These are phyloP conservation scores for Platorchestia sp. DNA, from an alignment of 1,140 invertebrate genomes.

Conservation along the genomic window DNA sequence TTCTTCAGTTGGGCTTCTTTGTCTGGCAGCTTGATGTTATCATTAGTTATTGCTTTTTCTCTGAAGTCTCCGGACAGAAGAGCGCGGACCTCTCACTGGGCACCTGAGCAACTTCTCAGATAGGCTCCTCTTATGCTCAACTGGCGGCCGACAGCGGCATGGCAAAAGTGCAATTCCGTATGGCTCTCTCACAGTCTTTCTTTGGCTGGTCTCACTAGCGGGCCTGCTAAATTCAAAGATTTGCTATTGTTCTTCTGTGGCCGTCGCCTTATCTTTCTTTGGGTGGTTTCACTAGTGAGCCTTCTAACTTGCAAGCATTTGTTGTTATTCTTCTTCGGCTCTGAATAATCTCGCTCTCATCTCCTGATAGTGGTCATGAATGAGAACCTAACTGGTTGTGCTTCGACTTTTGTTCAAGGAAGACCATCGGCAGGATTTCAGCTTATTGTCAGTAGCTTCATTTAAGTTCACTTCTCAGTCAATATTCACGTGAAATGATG, in stretches of 20 bases:
- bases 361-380: conserved; percentile 1
- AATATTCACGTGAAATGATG: neutral
- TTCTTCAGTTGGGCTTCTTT: conserved; percentile 48
- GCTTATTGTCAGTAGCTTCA: neutral
- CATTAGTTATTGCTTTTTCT: conserved; percentile 54
- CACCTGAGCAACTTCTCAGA: neutral
- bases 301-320: neutral
- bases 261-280: neutral
- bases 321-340: neutral
- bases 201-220: neutral
- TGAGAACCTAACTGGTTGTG: neutral
- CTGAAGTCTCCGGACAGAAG: neutral
- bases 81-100: conserved; percentile 36
- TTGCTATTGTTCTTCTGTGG: no score
- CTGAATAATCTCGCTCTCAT: neutral
- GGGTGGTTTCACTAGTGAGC: neutral
- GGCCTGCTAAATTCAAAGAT: neutral
- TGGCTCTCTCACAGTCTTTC: neutral
- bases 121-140: conserved; percentile 41
- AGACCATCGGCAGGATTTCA: neutral
- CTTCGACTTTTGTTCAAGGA: neutral
- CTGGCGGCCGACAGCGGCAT: neutral
- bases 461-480: neutral
- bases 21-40: conserved; percentile 53
- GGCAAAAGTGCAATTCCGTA: neutral